Conservation (phyloP, 1,140 invertebrate species). For the Manduca sexta region DNA sequence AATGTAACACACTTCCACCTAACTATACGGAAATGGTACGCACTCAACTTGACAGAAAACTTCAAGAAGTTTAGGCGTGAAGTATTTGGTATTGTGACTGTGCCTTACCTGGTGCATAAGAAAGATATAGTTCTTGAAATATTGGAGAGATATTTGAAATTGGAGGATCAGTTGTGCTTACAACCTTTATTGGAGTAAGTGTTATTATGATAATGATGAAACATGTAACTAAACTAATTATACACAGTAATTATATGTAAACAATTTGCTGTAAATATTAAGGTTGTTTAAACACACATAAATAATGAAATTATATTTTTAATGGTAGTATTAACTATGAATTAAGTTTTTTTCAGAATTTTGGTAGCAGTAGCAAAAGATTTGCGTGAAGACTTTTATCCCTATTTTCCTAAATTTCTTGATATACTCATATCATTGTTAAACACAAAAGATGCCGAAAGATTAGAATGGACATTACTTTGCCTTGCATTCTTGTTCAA, state of each 20-base stretch:
- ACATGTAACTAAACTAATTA: no score
- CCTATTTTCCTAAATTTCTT: constrained; percentile 83
- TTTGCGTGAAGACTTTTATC: constrained; percentile 89
- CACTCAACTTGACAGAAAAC: constrained; percentile 87
- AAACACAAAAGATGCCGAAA: constrained; percentile 84
- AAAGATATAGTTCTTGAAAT: constrained; percentile 84
- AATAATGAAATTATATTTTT: no score
- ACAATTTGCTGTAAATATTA: no score
- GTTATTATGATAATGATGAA: neutral
- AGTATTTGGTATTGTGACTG: constrained; percentile 81
- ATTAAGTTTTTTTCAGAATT: constrained; percentile 76
- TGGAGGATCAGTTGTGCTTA: constrained; percentile 80
- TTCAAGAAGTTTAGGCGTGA: constrained; percentile 84
- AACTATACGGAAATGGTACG: constrained; percentile 89
- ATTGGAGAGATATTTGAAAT: constrained; percentile 81
- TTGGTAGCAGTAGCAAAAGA: constrained; percentile 89
- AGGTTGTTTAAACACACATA: no score
- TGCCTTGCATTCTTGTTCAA: constrained; percentile 93
- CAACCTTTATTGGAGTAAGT: constrained; percentile 90
- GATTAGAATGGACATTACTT: constrained; percentile 87
- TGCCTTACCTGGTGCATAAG: constrained; percentile 85
- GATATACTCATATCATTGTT: constrained; percentile 82
- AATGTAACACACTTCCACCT: constrained; percentile 87
- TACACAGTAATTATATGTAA: no score
- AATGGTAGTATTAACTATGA: no score